Percentiles rank a stretch among this genome's conserved stretches.
phyloP scores from a whole-genome alignment of 2,888 invertebrate genomes.

The Sinelater perroti region DNA sequence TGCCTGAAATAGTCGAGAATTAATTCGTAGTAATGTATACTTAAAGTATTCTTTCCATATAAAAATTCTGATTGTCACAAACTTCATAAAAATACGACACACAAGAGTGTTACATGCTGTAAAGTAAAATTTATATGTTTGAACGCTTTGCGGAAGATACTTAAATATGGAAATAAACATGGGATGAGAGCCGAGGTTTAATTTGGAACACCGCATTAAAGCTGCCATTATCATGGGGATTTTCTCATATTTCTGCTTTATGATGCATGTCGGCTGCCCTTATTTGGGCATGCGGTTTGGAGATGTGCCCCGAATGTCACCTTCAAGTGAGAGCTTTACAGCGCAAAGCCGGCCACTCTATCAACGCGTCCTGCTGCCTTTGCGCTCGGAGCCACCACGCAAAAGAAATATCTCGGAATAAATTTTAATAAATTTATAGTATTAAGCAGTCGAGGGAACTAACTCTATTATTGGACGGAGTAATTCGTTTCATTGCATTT shows the following conservation, averaged over 20 bases:
- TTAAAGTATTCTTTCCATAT: too few relatives aligned
- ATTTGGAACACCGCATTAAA: constrained; percentile 32
- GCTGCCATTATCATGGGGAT: constrained; percentile 26
- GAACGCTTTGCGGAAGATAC: constrained; percentile 14
- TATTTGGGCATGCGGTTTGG: constrained; percentile 4
- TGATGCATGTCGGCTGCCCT: constrained; percentile 9
- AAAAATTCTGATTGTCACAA: too few relatives aligned
- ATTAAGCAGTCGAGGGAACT: constrained; percentile 6
- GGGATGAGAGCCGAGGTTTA: constrained; percentile 24
- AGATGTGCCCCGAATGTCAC: background rate
- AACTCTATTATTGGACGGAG: constrained; percentile 11
- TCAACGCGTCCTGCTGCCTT: background rate
- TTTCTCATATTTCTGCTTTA: constrained; percentile 27
- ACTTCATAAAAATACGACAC: too few relatives aligned
- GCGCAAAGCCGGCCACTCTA: background rate
- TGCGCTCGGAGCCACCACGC: too few relatives aligned
- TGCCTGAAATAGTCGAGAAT: too few relatives aligned
- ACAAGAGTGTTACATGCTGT: too few relatives aligned
- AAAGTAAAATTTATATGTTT: constrained; percentile 13
- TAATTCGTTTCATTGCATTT: constrained; percentile 11
- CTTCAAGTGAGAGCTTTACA: constrained; percentile 3
- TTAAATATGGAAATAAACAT: constrained; percentile 30
- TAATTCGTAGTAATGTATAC: too few relatives aligned
- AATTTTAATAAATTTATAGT: constrained; percentile 9
- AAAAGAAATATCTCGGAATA: constrained; percentile 1